A percentile compares a stretch with the other conserved stretches of the same genome.
phyloP scores from a whole-genome alignment of 2,113 vertebrate species.

The Merops nubicus region DNA sequence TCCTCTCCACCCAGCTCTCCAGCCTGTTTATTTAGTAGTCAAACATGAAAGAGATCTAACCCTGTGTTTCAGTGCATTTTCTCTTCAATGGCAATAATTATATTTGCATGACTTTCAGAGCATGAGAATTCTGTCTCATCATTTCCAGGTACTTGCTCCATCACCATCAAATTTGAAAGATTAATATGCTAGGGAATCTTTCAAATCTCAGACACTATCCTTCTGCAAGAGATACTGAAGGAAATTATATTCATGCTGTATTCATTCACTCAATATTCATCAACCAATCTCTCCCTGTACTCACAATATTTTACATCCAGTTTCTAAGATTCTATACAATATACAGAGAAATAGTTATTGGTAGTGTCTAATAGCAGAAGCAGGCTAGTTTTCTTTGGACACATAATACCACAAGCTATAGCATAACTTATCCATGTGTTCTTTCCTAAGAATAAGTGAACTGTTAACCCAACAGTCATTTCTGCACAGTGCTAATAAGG shows the following conservation, averaged over 20 bases:
- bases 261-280: neutral
- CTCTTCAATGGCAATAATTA: neutral
- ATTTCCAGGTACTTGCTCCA: neutral
- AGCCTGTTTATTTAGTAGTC: conserved; percentile 2
- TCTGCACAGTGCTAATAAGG: neutral
- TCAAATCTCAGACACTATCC: neutral
- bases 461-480: neutral
- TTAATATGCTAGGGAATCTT: neutral
- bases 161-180: neutral
- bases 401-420: neutral
- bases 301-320: neutral
- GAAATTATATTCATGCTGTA: neutral
- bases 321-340: neutral
- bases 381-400: neutral
- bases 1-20: too few species aligned
- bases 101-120: conserved; percentile 30
- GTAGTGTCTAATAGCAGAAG: neutral
- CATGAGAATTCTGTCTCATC: conserved; percentile 30
- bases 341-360: neutral
- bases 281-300: neutral
- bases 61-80: neutral
- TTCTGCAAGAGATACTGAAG: neutral
- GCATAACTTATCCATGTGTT: neutral
- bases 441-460: neutral
- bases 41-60: conserved; percentile 17